Conservation (phyloP, 2,113 vertebrate species). For the Cnemophilus loriae region DNA sequence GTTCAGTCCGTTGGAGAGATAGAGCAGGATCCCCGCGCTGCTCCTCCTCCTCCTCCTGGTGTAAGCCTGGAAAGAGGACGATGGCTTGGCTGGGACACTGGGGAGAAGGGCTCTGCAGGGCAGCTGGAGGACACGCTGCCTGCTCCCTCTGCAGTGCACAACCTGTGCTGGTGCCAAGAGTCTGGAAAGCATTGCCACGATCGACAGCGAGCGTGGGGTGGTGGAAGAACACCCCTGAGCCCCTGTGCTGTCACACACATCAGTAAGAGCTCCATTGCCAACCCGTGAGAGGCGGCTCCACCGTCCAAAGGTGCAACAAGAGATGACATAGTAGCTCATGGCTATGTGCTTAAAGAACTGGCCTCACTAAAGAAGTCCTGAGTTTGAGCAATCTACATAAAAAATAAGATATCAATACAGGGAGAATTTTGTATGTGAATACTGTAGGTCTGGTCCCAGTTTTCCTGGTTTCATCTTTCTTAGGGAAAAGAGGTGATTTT, state of each 20-base stretch:
- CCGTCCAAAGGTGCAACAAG: accelerated
- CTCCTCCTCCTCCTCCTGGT: neutral
- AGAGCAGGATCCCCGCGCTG: accelerated
- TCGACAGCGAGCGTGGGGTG: accelerated
- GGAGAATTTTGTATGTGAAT: neutral
- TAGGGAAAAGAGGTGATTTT: neutral
- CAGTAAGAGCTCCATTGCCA: neutral
- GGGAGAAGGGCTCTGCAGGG: neutral
- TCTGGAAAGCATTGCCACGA: accelerated
- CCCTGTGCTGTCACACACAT: neutral
- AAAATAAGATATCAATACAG: neutral
- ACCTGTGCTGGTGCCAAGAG: too few relatives aligned
- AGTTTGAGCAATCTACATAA: neutral
- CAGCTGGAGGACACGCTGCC: neutral
- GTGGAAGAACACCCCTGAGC: neutral
- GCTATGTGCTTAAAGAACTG: neutral
- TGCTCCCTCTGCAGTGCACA: accelerated
- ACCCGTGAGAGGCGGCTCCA: neutral
- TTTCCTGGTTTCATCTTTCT: neutral
- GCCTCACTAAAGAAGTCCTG: neutral
- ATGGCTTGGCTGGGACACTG: accelerated
- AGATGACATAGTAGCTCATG: neutral
- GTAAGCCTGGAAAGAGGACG: accelerated
- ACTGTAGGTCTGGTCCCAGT: neutral
- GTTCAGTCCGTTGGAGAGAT: neutral